These are phyloP conservation scores for Epinephelus moara DNA, from an alignment of 2,113 vertebrate species.

Conservation along the genomic window DNA sequence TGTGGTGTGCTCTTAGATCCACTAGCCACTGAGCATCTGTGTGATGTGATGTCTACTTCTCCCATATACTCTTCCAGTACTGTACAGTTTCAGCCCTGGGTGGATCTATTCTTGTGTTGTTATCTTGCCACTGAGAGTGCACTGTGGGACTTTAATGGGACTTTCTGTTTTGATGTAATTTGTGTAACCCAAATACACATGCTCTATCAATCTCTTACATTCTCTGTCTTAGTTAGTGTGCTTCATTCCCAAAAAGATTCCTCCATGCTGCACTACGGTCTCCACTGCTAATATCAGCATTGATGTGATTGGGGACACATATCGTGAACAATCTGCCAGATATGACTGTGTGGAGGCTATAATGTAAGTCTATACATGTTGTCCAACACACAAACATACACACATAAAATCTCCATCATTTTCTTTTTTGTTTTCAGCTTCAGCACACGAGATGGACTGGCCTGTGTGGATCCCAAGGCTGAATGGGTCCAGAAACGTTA, in stretches of 20 bases:
- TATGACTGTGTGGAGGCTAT: background rate
- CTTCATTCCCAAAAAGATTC: rapidly evolving
- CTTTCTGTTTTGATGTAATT: too few species aligned
- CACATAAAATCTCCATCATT: background rate
- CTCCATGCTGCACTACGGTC: background rate
- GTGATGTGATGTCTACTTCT: too few species aligned
- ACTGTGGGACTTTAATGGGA: too few species aligned
- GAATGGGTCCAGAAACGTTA: conserved; percentile 1
- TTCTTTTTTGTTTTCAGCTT: conserved; percentile 2
- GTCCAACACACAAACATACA: background rate
- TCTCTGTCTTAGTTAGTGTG: background rate
- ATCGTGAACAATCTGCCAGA: rapidly evolving
- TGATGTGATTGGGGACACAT: rapidly evolving
- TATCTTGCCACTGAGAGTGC: too few species aligned
- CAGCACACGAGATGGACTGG: rapidly evolving
- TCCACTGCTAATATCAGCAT: rapidly evolving
- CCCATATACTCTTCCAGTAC: too few species aligned
- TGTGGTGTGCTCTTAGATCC: too few species aligned
- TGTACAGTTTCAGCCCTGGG: too few species aligned
- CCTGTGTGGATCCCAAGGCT: background rate
- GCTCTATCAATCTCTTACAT: background rate
- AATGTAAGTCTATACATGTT: conserved; percentile 19
- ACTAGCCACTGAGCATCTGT: too few species aligned
- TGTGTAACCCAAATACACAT: background rate
- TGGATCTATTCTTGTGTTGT: too few species aligned